Evolutionary conservation across 2,797 vertebrate genomes (phyloP), one percentile per base, ranked within the genome.

Genomic region (Valencia hispanica): DNA sequence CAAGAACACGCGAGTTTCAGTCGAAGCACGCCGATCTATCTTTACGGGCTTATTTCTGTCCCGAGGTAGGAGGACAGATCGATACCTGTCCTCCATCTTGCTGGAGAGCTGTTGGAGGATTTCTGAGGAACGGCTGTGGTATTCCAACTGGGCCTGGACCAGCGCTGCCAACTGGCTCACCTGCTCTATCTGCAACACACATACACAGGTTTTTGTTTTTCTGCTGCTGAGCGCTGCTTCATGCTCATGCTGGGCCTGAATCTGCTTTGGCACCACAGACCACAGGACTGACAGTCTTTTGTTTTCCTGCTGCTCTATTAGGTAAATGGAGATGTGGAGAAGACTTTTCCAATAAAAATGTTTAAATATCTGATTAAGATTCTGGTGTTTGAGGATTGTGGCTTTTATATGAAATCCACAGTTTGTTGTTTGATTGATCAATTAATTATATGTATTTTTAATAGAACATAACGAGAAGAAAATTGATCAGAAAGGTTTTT

Each of bases 161-260:
- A 99, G 94, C 0, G 98, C 97, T 66, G 97, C 96, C 81, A 99
- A 94, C 93, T 99, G 98, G 94, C 98, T 99, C 93, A 99, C 98
- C 92, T 99, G 98, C 84, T 99, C 98, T 18, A 99, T 97, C 97
- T 99, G 93, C 84, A 91, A 86, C 79, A 89, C 86, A 88, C 27
- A 32, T 2, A 6, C n/a, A 55, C n/a, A 59, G 14, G 55, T 65
- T 27, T 3, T 32, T 57, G 25, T 43, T 36, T 71, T 65, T 51
- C 0, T 34, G 59, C 32, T 39, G 12, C 50, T 2, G 30, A 72
- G 30, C 45, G 10, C 41, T 69, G 79, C 53, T 18, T 63, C 55
- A 45, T 27, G 17, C 34, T 51, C 81, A 78, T 25, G 45, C 82
- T 82, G 85, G 82, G 77, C 32, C 50, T 3, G 22, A 68, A 72